phyloP scores from a whole-genome alignment of 2,113 vertebrate genomes.

The Sylvia atricapilla region DNA sequence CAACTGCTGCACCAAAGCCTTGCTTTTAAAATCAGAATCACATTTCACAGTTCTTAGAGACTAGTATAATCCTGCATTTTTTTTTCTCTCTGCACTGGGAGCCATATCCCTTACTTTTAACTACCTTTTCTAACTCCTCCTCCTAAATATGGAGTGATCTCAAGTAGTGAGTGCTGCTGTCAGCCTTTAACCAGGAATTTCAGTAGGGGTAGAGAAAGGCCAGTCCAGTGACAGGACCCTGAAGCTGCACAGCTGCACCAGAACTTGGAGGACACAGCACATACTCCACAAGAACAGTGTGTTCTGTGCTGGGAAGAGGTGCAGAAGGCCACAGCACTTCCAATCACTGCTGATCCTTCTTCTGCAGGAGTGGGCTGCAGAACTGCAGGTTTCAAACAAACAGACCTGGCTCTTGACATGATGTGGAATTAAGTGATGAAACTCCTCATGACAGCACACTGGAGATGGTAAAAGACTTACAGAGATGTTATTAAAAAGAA shows the following conservation, averaged over 20 bases:
- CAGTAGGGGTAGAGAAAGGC: neutral
- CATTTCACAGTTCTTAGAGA: neutral
- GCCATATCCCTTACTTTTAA: neutral
- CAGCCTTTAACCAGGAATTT: neutral
- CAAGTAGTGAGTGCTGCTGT: neutral
- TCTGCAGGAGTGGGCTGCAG: neutral
- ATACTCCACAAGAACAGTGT: neutral
- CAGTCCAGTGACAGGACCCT: neutral
- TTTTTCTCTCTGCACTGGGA: neutral
- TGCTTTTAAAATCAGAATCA: neutral
- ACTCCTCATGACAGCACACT: neutral
- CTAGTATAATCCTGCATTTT: neutral
- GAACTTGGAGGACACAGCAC: neutral
- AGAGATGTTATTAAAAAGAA: neutral
- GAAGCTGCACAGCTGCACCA: neutral
- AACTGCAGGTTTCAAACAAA: neutral
- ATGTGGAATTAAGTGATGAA: neutral
- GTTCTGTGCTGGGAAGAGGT: neutral
- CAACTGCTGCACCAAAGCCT: neutral
- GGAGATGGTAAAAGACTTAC: neutral
- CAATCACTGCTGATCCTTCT: neutral
- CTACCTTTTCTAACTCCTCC: neutral
- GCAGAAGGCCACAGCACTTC: neutral
- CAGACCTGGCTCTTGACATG: neutral
- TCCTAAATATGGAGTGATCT: neutral